phyloP scores from a whole-genome alignment of 1,140 invertebrate species.

The Formica selysi region DNA sequence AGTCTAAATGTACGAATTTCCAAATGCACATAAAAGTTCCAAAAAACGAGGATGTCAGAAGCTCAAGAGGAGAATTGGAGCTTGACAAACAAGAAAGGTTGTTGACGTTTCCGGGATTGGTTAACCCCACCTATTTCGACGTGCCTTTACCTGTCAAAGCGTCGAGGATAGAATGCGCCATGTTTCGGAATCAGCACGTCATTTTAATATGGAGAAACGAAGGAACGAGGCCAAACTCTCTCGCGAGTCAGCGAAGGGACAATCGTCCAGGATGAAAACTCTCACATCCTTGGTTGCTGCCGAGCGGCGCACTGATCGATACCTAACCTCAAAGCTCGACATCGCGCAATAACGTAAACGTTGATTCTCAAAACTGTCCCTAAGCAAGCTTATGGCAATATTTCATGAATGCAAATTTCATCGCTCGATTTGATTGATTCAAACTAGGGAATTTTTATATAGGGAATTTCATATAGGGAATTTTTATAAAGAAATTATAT shows the following conservation, averaged over 20 bases:
- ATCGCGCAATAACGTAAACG: background rate
- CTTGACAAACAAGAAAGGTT: background rate
- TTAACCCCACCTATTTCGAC: slow-evolving; percentile 69
- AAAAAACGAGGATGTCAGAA: background rate
- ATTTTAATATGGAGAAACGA: slow-evolving; percentile 60
- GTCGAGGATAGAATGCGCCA: slow-evolving; percentile 85
- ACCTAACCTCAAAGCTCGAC: slow-evolving; percentile 63
- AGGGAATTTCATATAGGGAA: no score
- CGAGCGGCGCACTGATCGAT: slow-evolving; percentile 69
- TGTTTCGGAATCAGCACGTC: slow-evolving; percentile 69
- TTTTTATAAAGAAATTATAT: no score
- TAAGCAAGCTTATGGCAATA: no score
- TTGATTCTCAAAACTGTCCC: no score
- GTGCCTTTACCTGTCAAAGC: slow-evolving; percentile 81
- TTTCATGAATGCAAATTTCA: no score
- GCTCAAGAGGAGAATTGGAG: no score
- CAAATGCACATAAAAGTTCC: no score
- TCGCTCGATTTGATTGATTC: no score
- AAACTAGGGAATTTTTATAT: no score
- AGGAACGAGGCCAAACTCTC: slow-evolving; percentile 35
- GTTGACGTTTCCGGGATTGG: slow-evolving; percentile 47
- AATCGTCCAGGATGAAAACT: slow-evolving; percentile 66
- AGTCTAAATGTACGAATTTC: background rate
- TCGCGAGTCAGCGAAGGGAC: slow-evolving; percentile 64
- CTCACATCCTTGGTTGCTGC: slow-evolving; percentile 69